Base-by-base conservation (phyloP, 2,113 vertebrate genomes). In the Oncorhynchus keta region DNA sequence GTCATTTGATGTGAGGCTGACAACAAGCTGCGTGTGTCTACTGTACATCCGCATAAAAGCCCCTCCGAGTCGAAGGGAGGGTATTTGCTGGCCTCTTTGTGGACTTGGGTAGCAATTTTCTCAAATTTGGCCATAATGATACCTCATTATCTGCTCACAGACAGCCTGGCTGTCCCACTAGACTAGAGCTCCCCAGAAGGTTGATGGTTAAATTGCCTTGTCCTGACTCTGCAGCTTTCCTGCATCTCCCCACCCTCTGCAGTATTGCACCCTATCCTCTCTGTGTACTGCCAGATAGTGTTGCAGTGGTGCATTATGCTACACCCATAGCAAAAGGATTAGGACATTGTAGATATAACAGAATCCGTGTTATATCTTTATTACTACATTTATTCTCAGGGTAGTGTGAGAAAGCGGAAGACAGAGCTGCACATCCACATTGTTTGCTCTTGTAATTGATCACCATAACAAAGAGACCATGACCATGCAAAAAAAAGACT, bases 181-280 rank as follows among this genome's bases (percentile, higher is more conserved):
- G 39, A 45, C 39, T 45, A 66, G 72, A 26, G 66, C 68, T 70
- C 45, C 18, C 65, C 57, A 12, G 57, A 84, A 65, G 35, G 28
- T 24, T 11, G 20, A 57, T 66, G 67, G 61, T n/a, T 64, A 55
- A 76, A 26, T 45, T 1, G n/a, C 45, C 55, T 74, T 45, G 39
- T 45, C 39, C 39, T 89, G 88, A 92, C 78, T 89, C 88, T 89
- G 88, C 89, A 87, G 3, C 39, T 45, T 45, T 45, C 9, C 39
- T 45, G 39, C 9, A 11, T 80, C 76, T 86, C 22, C 87, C 70
- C 72, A 61, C 59, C 66, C 66, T 82, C 84, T 87, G 85, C 85
- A 85, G 83, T 84, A 75, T 67, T 62, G 78, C 79, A 78, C 35
- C 81, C 55, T 81, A 78, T 68, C 14, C 16, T 7, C 30, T 68